Evolutionary conservation across 2,113 vertebrate species (phyloP).

Genomic region (Theropithecus gelada): DNA sequence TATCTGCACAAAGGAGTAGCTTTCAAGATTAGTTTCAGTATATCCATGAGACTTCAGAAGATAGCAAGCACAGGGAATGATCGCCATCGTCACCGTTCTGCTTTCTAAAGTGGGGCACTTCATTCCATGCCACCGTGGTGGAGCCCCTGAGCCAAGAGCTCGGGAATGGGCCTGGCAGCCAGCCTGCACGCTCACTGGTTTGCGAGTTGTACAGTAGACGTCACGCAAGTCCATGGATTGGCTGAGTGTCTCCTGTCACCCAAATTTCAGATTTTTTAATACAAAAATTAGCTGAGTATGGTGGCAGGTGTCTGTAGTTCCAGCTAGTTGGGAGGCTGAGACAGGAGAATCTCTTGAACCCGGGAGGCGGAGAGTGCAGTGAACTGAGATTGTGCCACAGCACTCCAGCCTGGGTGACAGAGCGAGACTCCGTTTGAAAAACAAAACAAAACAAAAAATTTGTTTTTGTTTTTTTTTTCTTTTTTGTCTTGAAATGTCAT

Average conservation of each 20-base stretch:
- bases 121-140: fast-evolving
- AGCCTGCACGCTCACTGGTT: background rate
- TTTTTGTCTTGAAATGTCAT: background rate
- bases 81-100: background rate
- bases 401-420: no score
- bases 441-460: no score
- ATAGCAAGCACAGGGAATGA: background rate
- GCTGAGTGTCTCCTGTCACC: background rate
- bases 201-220: background rate
- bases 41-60: slow-evolving; percentile 24
- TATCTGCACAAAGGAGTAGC: background rate
- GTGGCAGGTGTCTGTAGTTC: no score
- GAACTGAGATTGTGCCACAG: no score
- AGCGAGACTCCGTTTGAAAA: no score
- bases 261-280: background rate
- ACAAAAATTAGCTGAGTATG: no score
- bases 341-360: no score
- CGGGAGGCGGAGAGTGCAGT: no score
- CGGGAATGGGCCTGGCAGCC: fast-evolving
- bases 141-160: no score
- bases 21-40: background rate
- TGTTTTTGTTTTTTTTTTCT: background rate
- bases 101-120: background rate
- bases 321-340: no score
- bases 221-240: no score